Conservation (phyloP, 2,888 invertebrate genomes). For the Idaea aversata region DNA sequence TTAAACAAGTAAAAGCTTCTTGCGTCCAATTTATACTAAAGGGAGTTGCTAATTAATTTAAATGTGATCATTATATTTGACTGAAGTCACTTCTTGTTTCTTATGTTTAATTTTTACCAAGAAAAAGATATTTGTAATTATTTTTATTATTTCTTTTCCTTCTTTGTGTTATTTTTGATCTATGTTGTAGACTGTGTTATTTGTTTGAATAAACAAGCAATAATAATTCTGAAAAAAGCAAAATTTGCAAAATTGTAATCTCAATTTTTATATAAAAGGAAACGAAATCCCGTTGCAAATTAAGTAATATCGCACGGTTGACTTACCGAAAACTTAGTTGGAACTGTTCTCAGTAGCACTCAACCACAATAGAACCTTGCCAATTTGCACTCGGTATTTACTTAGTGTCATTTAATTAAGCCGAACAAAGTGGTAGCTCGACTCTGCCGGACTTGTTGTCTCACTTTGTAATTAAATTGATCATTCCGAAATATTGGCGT, state of each 20-base stretch:
- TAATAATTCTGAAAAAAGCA: too few relatives aligned
- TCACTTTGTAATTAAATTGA: constrained; percentile 61
- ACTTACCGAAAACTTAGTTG: constrained; percentile 58
- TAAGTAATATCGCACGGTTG: constrained; percentile 66
- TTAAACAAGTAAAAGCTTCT: not conserved
- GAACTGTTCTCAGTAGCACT: constrained; percentile 37
- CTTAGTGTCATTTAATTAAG: constrained; percentile 70
- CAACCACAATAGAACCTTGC: constrained; percentile 44
- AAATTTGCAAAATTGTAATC: too few relatives aligned
- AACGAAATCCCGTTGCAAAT: constrained; percentile 70
- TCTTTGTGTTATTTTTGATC: too few relatives aligned
- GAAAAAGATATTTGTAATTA: too few relatives aligned
- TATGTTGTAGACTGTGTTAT: too few relatives aligned
- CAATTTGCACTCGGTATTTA: constrained; percentile 61
- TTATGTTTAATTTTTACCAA: too few relatives aligned
- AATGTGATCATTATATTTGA: not conserved
- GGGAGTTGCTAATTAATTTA: not conserved
- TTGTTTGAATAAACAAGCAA: too few relatives aligned
- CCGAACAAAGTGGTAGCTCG: constrained; percentile 50
- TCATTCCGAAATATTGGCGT: constrained; percentile 32
- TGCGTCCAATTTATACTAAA: not conserved
- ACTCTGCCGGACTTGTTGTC: constrained; percentile 31
- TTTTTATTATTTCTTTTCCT: too few relatives aligned
- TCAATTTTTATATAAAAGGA: constrained; percentile 46
- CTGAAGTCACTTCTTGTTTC: not conserved